Evolutionary conservation across 1,140 invertebrate genomes (phyloP), one percentile per base, ranked within the genome.

Genomic region (Papilio xuthus): DNA sequence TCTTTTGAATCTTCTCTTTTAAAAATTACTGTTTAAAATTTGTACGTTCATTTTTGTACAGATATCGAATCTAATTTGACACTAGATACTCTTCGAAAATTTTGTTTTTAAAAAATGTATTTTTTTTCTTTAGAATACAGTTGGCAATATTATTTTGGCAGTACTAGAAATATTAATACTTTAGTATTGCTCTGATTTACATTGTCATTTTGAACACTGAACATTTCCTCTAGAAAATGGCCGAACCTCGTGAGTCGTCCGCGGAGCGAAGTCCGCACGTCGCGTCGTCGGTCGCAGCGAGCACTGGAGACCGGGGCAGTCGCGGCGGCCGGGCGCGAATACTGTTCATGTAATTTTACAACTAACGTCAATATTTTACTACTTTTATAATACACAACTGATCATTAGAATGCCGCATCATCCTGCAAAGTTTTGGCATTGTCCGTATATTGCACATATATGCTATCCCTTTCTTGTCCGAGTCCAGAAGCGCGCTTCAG

Each of bases 1-100:
- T 90, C 90, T 88, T 91, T 92, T 91, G 84, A 84, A 81, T 82
- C 84, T 89, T 81, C 74, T 83, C 83, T 86, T 87, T 89, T 87
- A 83, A 89, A 84, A 90, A 88, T 92, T 89, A 92, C 89, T 90
- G 89, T 92, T 91, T 88, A 93, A 94, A 94, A 94, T 94, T 94
- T 94, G 92, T 94, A 94, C 92, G 92, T 89, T 92, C 86, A 79
- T 79, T 88, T 93, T 93, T 94, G 92, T 94, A 94, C 92, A 92
- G 92, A 90, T 92, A 91, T 83, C 92, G 92, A 93, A 88, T 92
- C 92, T 94, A 94, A 93, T 94, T 94, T 94, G 92, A 94, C 92
- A 94, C 92, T 94, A 94, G 89, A 92, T 83, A 90, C 88, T 88
- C 82, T 89, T 89, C 86, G 86, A 92, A 92, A 93, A 92, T 83